These are phyloP conservation scores for Xylota segnis DNA, from an alignment of 2,888 invertebrate species.

Conservation along the genomic window DNA sequence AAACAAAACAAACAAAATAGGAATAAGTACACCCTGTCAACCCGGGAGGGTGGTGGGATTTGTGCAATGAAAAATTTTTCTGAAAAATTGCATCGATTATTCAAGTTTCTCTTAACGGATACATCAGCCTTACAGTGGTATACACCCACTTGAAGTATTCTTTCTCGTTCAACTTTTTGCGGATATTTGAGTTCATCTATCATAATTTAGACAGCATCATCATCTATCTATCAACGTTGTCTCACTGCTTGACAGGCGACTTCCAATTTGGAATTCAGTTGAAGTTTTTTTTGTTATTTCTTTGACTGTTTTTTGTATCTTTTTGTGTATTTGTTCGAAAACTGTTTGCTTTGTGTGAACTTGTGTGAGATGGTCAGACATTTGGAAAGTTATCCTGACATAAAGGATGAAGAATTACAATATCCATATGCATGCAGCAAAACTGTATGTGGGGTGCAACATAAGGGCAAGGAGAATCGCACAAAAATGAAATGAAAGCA, in stretches of 20 bases:
- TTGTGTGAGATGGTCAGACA: neutral
- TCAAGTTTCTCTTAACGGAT: constrained; percentile 28
- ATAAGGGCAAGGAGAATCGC: too few species aligned
- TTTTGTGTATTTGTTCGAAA: neutral
- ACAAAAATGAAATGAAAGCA: too few species aligned
- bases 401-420: neutral
- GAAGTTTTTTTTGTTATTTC: constrained; percentile 11
- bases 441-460: too few species aligned
- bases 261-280: constrained; percentile 40
- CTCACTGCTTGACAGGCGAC: constrained; percentile 24
- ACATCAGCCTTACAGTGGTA: too few species aligned
- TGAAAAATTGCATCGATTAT: constrained; percentile 64
- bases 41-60: neutral
- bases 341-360: neutral
- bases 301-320: constrained; percentile 2
- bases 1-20: constrained; percentile 2
- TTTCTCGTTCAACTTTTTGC: neutral
- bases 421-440: neutral
- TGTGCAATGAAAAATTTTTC: constrained; percentile 27
- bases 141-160: too few species aligned
- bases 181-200: constrained; percentile 59
- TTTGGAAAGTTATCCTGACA: neutral
- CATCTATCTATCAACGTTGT: constrained; percentile 46
- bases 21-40: constrained; percentile 11
- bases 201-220: constrained; percentile 68